Evolutionary conservation across 1,140 invertebrate genomes (phyloP).

Genomic region (Adelges cooleyi): DNA sequence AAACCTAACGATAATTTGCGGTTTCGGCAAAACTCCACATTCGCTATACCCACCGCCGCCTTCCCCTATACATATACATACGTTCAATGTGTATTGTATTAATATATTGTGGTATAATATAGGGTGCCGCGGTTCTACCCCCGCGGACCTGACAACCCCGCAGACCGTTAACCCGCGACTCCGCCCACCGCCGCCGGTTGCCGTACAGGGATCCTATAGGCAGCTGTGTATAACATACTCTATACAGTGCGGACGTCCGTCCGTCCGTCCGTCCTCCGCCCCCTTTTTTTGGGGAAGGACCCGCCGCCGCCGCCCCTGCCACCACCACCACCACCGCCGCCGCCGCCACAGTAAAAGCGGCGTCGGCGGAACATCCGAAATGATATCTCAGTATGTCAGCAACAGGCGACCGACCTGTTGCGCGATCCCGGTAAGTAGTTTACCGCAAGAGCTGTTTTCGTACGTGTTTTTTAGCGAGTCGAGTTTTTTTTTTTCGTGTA

Average conservation of each 20-base stretch:
- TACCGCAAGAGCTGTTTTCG: background rate
- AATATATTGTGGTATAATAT: too few species aligned
- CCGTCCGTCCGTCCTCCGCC: conserved; percentile 17
- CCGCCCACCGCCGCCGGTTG: conserved; percentile 24
- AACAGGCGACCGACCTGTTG: conserved; percentile 28
- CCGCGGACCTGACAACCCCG: background rate
- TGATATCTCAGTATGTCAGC: conserved; percentile 25
- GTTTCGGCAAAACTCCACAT: conserved; percentile 1
- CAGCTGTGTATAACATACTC: too few species aligned
- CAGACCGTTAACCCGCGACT: background rate
- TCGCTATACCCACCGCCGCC: background rate
- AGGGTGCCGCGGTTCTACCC: background rate
- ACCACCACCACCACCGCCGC: background rate
- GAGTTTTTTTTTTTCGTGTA: too few species aligned
- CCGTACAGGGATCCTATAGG: background rate
- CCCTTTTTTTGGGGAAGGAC: conserved; percentile 2
- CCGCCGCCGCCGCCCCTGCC: conserved; percentile 7
- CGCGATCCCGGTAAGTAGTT: background rate
- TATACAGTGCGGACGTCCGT: conserved; percentile 8
- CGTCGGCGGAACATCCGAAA: conserved; percentile 15
- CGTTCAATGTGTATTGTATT: too few species aligned
- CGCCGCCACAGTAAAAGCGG: background rate
- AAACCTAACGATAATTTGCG: conserved; percentile 15
- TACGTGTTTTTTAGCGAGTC: too few species aligned
- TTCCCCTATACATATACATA: background rate